A percentile compares a stretch with the other conserved stretches of the same genome.
Evolutionary conservation across 2,888 invertebrate genomes (phyloP).

Genomic region (Chalcosyrphus nemorum): DNA sequence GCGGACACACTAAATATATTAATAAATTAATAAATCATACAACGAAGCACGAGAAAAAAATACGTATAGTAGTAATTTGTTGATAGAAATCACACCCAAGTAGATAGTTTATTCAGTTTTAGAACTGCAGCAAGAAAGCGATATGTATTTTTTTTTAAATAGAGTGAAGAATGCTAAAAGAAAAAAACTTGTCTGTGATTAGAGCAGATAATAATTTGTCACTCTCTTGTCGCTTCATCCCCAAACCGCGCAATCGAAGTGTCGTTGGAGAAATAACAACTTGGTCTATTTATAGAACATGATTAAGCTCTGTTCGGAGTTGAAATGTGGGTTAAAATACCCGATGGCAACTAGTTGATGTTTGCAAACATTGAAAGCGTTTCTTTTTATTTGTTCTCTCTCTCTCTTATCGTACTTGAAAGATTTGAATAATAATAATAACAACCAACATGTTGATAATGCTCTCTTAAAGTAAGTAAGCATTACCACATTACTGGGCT

Average conservation of each 20-base stretch:
- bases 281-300: conserved; percentile 48
- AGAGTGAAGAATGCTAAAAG: conserved; percentile 8
- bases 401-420: neutral
- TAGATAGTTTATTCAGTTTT: neutral
- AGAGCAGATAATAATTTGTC: conserved; percentile 25
- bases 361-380: conserved; percentile 16
- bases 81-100: conserved; percentile 22
- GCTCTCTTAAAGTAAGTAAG: too few species aligned
- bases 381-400: conserved; percentile 12
- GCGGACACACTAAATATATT: neutral
- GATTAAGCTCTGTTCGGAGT: conserved; percentile 26
- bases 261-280: conserved; percentile 10
- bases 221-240: conserved; percentile 21
- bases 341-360: conserved; percentile 14
- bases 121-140: neutral
- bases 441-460: conserved; percentile 25
- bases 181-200: neutral
- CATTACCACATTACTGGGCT: too few species aligned
- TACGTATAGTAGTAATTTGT: neutral
- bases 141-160: neutral
- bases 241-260: conserved; percentile 1
- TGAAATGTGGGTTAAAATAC: conserved; percentile 45
- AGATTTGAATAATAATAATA: neutral
- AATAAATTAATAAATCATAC: conserved; percentile 27
- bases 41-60: conserved; percentile 8